Evolutionary conservation across 2,113 vertebrate genomes (phyloP).

Genomic region (Seriola aureovittata): DNA sequence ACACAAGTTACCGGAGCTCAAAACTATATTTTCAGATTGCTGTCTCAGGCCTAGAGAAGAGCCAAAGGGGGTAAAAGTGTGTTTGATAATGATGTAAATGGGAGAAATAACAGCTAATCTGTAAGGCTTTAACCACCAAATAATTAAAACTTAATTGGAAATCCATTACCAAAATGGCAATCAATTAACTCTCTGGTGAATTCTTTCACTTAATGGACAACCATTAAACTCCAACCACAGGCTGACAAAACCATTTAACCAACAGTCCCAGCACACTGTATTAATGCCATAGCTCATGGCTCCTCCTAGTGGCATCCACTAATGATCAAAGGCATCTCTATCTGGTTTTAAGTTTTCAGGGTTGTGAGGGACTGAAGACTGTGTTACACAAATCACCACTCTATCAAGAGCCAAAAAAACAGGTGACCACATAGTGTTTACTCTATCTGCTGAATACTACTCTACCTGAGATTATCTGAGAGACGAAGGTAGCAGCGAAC

Average conservation of each 20-base stretch:
- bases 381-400: background rate
- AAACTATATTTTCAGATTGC: too few relatives aligned
- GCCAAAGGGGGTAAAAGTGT: too few relatives aligned
- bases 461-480: slow-evolving; percentile 97
- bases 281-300: slow-evolving; percentile 11
- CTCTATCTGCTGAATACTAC: background rate
- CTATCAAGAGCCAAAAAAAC: background rate
- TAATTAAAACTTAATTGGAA: background rate
- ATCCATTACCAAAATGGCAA: background rate
- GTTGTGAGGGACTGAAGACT: background rate
- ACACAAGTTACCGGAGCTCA: too few relatives aligned
- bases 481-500: slow-evolving; percentile 98
- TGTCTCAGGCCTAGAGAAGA: too few relatives aligned
- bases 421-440: background rate
- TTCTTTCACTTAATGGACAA: background rate
- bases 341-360: background rate
- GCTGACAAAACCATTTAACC: background rate
- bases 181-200: background rate
- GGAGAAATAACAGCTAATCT: background rate
- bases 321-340: background rate
- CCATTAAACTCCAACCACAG: background rate
- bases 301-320: slow-evolving; percentile 47
- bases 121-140: background rate
- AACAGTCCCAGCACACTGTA: background rate
- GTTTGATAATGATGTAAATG: too few relatives aligned